Base-by-base conservation (phyloP, 2,113 vertebrate genomes). In the Microtus montanus region DNA sequence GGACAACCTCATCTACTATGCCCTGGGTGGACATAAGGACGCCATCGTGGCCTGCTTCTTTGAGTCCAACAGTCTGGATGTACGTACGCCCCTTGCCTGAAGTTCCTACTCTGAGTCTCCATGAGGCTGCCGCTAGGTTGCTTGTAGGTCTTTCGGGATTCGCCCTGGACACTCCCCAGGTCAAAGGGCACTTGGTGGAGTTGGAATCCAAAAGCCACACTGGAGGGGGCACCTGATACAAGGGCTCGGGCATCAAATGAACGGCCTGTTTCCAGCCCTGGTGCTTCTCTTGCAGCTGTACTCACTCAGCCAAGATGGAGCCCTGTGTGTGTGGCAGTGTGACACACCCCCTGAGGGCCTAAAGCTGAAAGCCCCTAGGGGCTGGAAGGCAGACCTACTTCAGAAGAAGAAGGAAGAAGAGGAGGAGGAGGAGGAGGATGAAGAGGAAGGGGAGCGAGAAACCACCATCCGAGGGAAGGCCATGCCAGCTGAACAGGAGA, bases 1-100 rank as follows among this genome's bases (percentile, higher is more conserved):
- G 99, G 98, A 96, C 90, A 99, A 99, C 96, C 99, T 99, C 79
- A 99, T 99, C 97, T 99, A 99, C 98, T 99, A 99, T 74, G 99
- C 99, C 0, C 98, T 99, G 64, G 99, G 99, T 1, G 99, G 99
- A 20, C 99, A 99, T 97, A 99, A 99, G 95, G 99, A 99, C 17
- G 14, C 99, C 64, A 98, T 99, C 0, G 98, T 99, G 61, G 99
- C 99, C 86, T 99, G 99, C 92, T 99, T 99, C 98, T 99, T 99
- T 47, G 99, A 99, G 97, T 98, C 99, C 96, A 97, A 98, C 98
- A 99, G 99, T 94, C 98, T 99, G n/a, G 99, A 99, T 88, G 99
- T 99, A 98, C 4, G 82, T 99, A 98, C 2, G 15, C 99, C 86
- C 30, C 2, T 4, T 58, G 26, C 49, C 61, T 30, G 5, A 5